These are phyloP conservation scores for Acanthurus tractus DNA, from an alignment of 2,797 vertebrate genomes.

Conservation along the genomic window DNA sequence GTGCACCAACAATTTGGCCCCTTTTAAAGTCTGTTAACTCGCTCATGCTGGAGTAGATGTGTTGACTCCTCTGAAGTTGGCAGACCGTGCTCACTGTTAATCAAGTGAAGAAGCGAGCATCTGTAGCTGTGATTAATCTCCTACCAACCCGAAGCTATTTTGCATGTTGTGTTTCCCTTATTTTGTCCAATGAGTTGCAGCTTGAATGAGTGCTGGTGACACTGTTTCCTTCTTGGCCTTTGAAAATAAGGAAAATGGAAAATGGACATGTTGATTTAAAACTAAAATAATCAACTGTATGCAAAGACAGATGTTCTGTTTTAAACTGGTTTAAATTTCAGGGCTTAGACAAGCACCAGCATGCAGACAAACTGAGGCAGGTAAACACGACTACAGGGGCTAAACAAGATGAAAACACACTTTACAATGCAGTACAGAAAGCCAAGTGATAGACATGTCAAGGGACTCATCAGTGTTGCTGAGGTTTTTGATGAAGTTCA, in stretches of 20 bases:
- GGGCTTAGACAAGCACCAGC: neutral
- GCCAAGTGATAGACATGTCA: neutral
- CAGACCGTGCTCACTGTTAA: neutral
- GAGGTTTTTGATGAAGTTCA: neutral
- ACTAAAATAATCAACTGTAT: neutral
- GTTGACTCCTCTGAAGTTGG: neutral
- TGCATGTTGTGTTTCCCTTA: neutral
- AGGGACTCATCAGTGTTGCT: too few relatives aligned
- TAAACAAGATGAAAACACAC: neutral
- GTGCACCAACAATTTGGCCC: conserved; percentile 49
- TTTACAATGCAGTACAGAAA: neutral
- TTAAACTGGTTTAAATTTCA: neutral
- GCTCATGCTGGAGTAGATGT: conserved; percentile 20
- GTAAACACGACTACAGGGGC: too few relatives aligned
- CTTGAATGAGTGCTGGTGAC: too few relatives aligned
- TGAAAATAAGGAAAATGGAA: neutral
- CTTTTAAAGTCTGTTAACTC: conserved; percentile 49
- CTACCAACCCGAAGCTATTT: neutral
- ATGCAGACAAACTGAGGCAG: neutral
- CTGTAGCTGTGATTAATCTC: neutral
- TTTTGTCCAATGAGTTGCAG: neutral
- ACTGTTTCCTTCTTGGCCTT: neutral
- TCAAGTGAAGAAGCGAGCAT: neutral
- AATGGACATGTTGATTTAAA: neutral
- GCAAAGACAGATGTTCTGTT: neutral